These are phyloP conservation scores for Urocyon cinereoargenteus DNA, from an alignment of 2,797 vertebrate species.

Conservation along the genomic window DNA sequence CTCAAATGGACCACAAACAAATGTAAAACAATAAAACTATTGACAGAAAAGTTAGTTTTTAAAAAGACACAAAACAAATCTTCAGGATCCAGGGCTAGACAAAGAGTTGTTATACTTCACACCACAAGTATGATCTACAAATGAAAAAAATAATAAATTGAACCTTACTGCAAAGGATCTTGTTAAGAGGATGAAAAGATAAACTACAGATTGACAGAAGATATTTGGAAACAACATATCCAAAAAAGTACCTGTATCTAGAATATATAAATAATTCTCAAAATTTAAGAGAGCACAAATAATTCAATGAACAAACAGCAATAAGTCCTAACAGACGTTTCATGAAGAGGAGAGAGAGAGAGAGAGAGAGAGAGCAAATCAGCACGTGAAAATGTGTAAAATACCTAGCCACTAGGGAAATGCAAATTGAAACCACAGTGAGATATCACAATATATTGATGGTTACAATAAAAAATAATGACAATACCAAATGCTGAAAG, in stretches of 20 bases:
- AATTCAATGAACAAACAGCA: background rate
- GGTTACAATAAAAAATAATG: background rate
- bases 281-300: background rate
- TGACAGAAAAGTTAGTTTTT: background rate
- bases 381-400: background rate
- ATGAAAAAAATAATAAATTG: background rate
- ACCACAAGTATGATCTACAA: background rate
- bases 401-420: constrained; percentile 6
- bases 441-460: background rate
- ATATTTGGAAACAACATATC: background rate
- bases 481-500: background rate
- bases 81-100: background rate
- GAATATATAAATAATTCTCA: background rate
- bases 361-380: background rate
- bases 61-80: background rate
- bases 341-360: background rate
- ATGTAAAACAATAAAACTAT: background rate
- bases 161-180: background rate
- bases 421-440: constrained; percentile 16
- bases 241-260: background rate
- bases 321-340: background rate
- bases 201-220: background rate
- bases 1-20: background rate
- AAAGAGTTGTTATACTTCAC: constrained; percentile 8
- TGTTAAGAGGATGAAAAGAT: background rate